Conservation (phyloP, 2,888 invertebrate species). For the Standfussiana lucernea region DNA sequence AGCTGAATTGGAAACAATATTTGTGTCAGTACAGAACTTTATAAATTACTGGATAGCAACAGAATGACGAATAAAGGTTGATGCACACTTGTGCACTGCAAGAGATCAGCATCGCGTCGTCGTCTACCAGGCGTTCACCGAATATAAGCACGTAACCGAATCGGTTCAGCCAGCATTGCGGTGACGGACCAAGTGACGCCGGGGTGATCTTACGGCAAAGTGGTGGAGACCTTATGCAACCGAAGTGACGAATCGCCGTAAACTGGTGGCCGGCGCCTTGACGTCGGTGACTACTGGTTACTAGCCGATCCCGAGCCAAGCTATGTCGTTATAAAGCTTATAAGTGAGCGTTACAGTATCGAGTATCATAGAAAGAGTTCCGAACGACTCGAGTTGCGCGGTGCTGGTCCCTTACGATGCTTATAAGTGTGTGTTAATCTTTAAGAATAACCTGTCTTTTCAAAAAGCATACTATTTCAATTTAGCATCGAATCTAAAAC, state of each 20-base stretch:
- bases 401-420: background rate
- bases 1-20: constrained; percentile 10
- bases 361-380: background rate
- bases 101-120: background rate
- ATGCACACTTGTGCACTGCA: background rate
- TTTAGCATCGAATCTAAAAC: background rate
- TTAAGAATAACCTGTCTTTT: background rate
- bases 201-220: background rate
- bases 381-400: background rate
- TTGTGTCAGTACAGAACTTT: background rate
- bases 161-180: background rate
- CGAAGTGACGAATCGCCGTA: no score
- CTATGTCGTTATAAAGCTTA: no score
- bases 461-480: background rate
- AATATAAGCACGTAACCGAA: background rate
- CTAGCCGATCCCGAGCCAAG: background rate
- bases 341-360: background rate
- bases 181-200: background rate
- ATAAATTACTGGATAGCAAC: background rate
- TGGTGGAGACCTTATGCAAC: no score
- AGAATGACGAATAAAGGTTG: background rate
- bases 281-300: background rate
- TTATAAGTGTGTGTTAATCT: background rate
- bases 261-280: background rate
- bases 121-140: background rate